Conservation (phyloP, 2,113 vertebrate species). For the Tachycineta bicolor region DNA sequence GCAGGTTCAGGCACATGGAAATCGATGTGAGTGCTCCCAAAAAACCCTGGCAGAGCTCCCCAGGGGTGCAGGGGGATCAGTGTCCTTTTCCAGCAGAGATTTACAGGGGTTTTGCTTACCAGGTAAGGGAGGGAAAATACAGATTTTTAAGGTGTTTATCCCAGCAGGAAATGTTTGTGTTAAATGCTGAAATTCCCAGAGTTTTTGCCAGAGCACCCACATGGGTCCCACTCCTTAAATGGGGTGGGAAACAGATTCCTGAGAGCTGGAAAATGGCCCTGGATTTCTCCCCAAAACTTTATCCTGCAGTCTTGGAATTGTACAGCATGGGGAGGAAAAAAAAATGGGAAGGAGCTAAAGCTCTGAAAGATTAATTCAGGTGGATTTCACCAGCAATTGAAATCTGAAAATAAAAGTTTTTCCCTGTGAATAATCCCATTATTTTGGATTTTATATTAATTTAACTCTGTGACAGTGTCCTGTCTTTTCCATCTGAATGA, state of each 20-base stretch:
- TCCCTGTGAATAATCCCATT: neutral
- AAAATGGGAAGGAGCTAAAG: neutral
- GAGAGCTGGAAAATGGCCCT: neutral
- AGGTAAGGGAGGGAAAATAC: neutral
- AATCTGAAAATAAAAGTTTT: neutral
- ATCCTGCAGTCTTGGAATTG: neutral
- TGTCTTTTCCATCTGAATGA: accelerated
- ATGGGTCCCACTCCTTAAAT: neutral
- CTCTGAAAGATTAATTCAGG: neutral
- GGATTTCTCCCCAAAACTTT: neutral
- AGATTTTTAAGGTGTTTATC: accelerated
- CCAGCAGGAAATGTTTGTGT: neutral
- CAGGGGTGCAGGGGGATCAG: accelerated
- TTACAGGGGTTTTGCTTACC: neutral
- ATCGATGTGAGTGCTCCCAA: slow-evolving; percentile 83
- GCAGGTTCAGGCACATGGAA: slow-evolving; percentile 97
- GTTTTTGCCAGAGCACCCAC: neutral
- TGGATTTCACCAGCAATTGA: neutral
- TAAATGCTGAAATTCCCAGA: accelerated
- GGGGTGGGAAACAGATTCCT: neutral
- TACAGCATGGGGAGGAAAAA: neutral
- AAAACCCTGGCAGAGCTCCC: neutral
- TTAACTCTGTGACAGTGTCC: neutral
- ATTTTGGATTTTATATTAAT: accelerated
- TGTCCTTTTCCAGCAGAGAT: accelerated